Evolutionary conservation across 2,113 vertebrate genomes (phyloP), one percentile per base, ranked within the genome.

Genomic region (Polypterus senegalus): DNA sequence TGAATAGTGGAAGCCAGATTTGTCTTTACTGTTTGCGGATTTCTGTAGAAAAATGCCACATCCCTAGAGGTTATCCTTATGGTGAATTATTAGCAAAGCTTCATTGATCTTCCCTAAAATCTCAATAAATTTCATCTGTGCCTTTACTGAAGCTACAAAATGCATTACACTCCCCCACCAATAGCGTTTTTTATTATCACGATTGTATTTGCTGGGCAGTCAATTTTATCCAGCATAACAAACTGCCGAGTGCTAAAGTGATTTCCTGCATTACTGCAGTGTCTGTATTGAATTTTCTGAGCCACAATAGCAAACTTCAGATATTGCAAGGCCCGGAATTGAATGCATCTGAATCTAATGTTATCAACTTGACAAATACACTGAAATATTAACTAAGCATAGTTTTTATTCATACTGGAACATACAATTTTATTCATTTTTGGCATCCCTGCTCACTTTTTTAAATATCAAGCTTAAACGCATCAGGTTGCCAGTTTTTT

Each of bases 101-200:
- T 79, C 84, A 86, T 86, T 84, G 84, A 88, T 90, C 85, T 80
- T 75, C 77, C 73, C 67, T 81, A 79, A 82, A 83, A 82, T 84
- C 82, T 84, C 79, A 78, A 82, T 85, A 79, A 82, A 86, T 86
- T 83, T 83, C 80, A 79, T 83, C 81, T 81, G 74, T 77, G 77
- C 78, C 84, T 84, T 80, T 79, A 70, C 73, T 60, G 79, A 77
- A 77, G 79, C 76, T 78, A 74, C 79, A 71, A 81, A 87, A 83
- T 67, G 72, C 79, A 85, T 87, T 86, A 81, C 63, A 72, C 71
- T 77, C 74, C 79, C 77, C 79, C 70, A 75, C 80, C 82, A 83
- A 88, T 82, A 86, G 78, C 77, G 72, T 69, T 78, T 82, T 85
- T 81, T 84, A 85, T 74, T 81, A 84, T 75, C 46, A 1, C 79